A percentile compares a stretch with the other conserved stretches of the same genome.
Conservation (phyloP, 1,140 invertebrate species). For the Helicoverpa zea region DNA sequence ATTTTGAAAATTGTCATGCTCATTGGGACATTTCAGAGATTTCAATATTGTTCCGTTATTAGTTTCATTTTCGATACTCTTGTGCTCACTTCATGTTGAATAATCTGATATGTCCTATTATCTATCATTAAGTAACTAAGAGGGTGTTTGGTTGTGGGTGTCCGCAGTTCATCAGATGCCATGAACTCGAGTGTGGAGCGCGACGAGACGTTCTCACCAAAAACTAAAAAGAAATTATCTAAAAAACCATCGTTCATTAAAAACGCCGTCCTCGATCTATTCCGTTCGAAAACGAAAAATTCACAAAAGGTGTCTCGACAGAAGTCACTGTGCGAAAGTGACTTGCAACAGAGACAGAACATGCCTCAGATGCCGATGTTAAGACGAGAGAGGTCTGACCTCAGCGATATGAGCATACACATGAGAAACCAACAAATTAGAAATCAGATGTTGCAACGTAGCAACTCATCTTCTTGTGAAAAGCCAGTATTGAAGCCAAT, state of each 20-base stretch:
- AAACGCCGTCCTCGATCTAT: slow-evolving; percentile 85
- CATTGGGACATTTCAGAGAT: slow-evolving; percentile 72
- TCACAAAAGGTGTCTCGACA: slow-evolving; percentile 84
- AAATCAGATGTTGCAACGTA: slow-evolving; percentile 84
- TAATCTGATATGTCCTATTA: slow-evolving; percentile 72
- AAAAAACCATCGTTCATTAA: slow-evolving; percentile 87
- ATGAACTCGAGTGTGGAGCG: slow-evolving; percentile 84
- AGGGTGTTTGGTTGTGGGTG: slow-evolving; percentile 85
- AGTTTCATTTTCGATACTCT: not conserved
- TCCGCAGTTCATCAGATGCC: slow-evolving; percentile 84
- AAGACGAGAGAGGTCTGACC: slow-evolving; percentile 83
- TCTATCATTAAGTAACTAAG: slow-evolving; percentile 83
- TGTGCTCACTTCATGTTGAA: slow-evolving; percentile 62
- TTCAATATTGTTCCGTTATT: slow-evolving; percentile 66
- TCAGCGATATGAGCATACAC: slow-evolving; percentile 75
- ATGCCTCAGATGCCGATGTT: slow-evolving; percentile 71
- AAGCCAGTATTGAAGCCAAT: slow-evolving; percentile 83
- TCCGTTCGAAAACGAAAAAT: slow-evolving; percentile 85
- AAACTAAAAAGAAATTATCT: slow-evolving; percentile 87
- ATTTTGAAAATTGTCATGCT: slow-evolving; percentile 69
- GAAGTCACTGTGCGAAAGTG: slow-evolving; percentile 84
- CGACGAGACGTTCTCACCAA: slow-evolving; percentile 84
- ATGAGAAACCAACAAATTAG: slow-evolving; percentile 80
- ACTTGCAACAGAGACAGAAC: slow-evolving; percentile 79
- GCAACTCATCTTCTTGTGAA: slow-evolving; percentile 85